Evolutionary conservation across 2,888 invertebrate genomes (phyloP).

Genomic region (Eutolmus rufibarbis): DNA sequence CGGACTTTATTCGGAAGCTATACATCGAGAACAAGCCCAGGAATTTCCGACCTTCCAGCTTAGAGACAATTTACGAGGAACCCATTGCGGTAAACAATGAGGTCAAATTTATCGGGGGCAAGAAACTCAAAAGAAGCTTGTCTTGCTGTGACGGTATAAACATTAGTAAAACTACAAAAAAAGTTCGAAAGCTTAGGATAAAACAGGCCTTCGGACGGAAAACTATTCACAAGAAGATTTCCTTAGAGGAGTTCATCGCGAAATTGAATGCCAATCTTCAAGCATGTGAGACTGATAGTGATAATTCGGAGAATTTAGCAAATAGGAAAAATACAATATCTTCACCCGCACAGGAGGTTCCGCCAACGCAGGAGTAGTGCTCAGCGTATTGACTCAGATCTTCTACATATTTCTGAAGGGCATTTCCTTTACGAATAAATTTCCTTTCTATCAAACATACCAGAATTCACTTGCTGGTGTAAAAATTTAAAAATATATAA

Average conservation of each 20-base stretch:
- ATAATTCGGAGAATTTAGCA: not conserved
- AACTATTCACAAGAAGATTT: not conserved
- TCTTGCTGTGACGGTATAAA: slow-evolving; percentile 2
- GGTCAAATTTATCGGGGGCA: not conserved
- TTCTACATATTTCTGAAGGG: not conserved
- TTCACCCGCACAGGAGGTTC: not conserved
- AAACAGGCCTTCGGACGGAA: not conserved
- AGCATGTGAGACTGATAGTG: not conserved
- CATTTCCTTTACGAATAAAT: no score
- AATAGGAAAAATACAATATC: not conserved
- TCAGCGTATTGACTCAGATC: not conserved
- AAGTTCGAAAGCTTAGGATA: not conserved
- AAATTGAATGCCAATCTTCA: not conserved
- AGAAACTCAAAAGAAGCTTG: not conserved
- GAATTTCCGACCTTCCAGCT: not conserved
- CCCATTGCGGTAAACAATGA: not conserved
- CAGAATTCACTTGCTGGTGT: not conserved
- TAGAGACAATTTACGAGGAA: slow-evolving; percentile 27
- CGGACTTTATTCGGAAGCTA: not conserved
- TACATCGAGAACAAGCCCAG: not conserved
- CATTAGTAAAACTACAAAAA: slow-evolving; percentile 2
- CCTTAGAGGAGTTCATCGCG: not conserved
- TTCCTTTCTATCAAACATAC: not conserved
- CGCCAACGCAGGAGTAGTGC: not conserved
- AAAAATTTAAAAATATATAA: not conserved